Evolutionary conservation across 2,113 vertebrate species (phyloP).

Genomic region (Ptilorrhoa leucosticta): DNA sequence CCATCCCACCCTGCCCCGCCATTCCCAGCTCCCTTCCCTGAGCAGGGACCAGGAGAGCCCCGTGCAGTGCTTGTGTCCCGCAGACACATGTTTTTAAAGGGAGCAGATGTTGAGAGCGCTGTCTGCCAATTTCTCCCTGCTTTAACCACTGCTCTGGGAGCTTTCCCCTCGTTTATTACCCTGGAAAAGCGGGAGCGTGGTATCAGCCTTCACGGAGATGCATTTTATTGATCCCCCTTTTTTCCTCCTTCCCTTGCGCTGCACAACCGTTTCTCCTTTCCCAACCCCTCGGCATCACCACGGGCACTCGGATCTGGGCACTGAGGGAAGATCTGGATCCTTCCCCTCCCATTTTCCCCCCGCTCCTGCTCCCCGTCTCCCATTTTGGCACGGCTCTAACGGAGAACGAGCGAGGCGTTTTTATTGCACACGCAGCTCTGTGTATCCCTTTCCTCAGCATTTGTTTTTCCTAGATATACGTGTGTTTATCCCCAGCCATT

Average conservation of each 20-base stretch:
- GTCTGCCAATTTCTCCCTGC: conserved; percentile 6
- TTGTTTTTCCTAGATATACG: conserved; percentile 44
- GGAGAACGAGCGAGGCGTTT: not conserved
- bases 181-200: not conserved
- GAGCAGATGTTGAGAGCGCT: not conserved
- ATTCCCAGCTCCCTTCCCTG: not conserved
- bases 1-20: fast-evolving
- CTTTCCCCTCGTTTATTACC: not conserved
- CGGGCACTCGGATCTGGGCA: not conserved
- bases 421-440: not conserved
- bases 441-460: not conserved
- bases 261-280: not conserved
- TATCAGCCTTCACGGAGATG: not conserved
- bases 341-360: not conserved
- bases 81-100: conserved; percentile 19
- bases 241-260: not conserved
- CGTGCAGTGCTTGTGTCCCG: not conserved
- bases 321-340: not conserved
- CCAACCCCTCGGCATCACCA: not conserved
- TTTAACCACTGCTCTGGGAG: conserved; percentile 39
- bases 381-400: not conserved
- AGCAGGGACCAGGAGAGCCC: not conserved
- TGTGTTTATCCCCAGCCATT: conserved; percentile 10
- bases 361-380: not conserved
- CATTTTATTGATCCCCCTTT: not conserved